Evolutionary conservation across 2,888 invertebrate species (phyloP).

Genomic region (Sepiola atlantica): DNA sequence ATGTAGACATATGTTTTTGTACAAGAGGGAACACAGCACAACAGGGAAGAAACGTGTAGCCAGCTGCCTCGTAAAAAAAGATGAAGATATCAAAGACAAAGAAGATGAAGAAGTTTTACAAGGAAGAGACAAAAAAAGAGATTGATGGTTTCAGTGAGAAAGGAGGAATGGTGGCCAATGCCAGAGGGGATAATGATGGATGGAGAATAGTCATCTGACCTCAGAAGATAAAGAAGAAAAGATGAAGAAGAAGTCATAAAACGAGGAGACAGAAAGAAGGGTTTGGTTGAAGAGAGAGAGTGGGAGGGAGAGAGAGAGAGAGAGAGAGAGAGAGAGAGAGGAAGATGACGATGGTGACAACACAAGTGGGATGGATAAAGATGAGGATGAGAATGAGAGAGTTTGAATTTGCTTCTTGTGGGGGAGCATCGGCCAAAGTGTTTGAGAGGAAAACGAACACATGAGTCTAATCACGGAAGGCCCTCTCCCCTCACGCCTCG

Average conservation of each 20-base stretch:
- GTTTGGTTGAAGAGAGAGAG: not conserved
- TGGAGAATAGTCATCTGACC: no score
- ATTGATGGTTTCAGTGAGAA: no score
- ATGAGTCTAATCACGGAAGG: slow-evolving; percentile 32
- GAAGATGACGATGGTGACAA: not conserved
- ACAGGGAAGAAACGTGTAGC: not conserved
- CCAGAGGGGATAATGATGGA: no score
- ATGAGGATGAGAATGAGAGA: not conserved
- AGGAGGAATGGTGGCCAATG: no score
- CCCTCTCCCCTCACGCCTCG: not conserved
- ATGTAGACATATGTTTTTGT: not conserved
- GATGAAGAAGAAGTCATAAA: not conserved
- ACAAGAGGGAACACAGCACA: not conserved
- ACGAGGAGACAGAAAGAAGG: not conserved
- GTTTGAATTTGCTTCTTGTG: not conserved
- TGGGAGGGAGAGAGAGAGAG: not conserved
- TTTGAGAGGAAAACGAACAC: slow-evolving; percentile 32
- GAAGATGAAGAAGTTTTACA: not conserved
- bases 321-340: not conserved
- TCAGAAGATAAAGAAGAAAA: not conserved
- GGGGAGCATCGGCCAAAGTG: not conserved
- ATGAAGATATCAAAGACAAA: not conserved
- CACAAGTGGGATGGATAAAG: not conserved
- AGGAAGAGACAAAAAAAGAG: no score
- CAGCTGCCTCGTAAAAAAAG: not conserved